Percentiles rank a stretch among this genome's conserved stretches.
phyloP scores from a whole-genome alignment of 2,113 vertebrate species.

The Larimichthys polyactis region DNA sequence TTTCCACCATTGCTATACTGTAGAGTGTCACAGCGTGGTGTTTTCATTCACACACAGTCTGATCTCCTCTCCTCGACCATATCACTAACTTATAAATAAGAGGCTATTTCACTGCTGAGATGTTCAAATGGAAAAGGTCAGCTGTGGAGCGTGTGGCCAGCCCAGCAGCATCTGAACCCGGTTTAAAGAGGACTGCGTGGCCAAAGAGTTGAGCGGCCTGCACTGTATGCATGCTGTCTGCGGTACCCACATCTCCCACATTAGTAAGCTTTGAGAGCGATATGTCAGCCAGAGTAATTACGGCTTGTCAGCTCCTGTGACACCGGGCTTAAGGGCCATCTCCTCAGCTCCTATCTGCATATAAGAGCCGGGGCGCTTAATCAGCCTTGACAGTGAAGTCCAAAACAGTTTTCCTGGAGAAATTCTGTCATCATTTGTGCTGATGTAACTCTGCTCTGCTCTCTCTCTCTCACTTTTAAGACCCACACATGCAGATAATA shows the following conservation, averaged over 20 bases:
- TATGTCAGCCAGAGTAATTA: constrained; percentile 77
- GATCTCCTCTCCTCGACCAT: neutral
- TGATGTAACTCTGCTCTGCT: constrained; percentile 32
- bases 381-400: constrained; percentile 64
- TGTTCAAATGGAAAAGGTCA: constrained; percentile 54
- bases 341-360: constrained; percentile 58
- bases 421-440: constrained; percentile 23
- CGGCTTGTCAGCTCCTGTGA: constrained; percentile 71
- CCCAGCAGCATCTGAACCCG: constrained; percentile 40
- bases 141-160: constrained; percentile 35
- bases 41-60: constrained; percentile 6
- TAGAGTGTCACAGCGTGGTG: neutral
- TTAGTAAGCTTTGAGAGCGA: constrained; percentile 58
- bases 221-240: constrained; percentile 18
- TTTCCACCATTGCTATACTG: neutral
- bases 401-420: constrained; percentile 43
- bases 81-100: constrained; percentile 57
- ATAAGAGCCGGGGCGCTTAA: constrained; percentile 56
- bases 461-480: neutral
- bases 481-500: neutral
- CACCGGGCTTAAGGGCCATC: constrained; percentile 71
- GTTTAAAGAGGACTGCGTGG: constrained; percentile 39
- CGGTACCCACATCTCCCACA: constrained; percentile 54
- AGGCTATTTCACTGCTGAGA: constrained; percentile 49
- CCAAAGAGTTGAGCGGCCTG: constrained; percentile 53